These are phyloP conservation scores for Apodemia hepburni DNA, from an alignment of 2,888 invertebrate genomes.

Conservation along the genomic window DNA sequence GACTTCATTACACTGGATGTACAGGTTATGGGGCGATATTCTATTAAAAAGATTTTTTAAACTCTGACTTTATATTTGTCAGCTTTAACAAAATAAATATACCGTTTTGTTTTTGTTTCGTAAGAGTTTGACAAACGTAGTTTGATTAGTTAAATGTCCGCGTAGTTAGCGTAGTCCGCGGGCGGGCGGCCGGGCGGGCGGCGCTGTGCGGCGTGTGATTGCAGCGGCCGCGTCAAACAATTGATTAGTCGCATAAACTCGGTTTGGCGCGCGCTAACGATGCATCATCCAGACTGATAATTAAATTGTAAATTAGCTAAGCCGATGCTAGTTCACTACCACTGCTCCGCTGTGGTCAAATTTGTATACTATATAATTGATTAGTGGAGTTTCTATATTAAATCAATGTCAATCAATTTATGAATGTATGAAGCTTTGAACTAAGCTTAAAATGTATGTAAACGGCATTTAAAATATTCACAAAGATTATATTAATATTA, in stretches of 20 bases:
- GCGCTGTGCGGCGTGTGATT: conserved; percentile 62
- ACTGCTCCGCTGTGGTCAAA: conserved; percentile 43
- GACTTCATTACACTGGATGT: too few species aligned
- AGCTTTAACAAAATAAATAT: too few species aligned
- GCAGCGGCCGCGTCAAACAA: conserved; percentile 78
- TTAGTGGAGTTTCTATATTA: conserved; percentile 18
- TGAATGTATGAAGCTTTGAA: too few species aligned
- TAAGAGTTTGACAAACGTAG: conserved; percentile 18
- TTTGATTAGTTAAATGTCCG: conserved; percentile 30
- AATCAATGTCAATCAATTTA: background rate
- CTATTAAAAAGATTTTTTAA: too few species aligned
- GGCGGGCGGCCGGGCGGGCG: conserved; percentile 34
- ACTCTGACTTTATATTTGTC: too few species aligned
- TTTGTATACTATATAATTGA: conserved; percentile 26
- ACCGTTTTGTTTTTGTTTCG: background rate
- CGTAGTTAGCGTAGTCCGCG: conserved; percentile 25
- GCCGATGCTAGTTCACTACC: conserved; percentile 64
- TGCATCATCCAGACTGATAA: conserved; percentile 77
- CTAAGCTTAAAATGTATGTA: too few species aligned
- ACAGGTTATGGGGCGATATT: too few species aligned
- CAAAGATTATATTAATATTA: too few species aligned
- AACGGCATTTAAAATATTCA: too few species aligned
- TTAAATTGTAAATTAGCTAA: conserved; percentile 79
- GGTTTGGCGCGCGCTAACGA: conserved; percentile 78
- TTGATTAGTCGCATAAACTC: conserved; percentile 80